Evolutionary conservation across 2,113 vertebrate genomes (phyloP).

Genomic region (Hemichromis elongatus): DNA sequence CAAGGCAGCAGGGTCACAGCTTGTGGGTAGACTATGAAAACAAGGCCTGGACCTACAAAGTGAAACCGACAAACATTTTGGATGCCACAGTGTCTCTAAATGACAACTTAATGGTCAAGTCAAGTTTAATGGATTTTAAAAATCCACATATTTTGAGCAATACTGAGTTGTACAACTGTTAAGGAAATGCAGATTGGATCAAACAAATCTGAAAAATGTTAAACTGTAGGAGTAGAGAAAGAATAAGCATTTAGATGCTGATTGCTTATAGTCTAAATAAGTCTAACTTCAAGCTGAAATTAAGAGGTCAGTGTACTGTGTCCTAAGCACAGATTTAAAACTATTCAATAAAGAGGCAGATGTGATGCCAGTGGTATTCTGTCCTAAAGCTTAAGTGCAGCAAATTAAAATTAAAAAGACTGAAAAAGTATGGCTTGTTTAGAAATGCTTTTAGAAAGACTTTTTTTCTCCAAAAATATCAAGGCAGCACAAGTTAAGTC

Average conservation of each 20-base stretch:
- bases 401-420: too few relatives aligned
- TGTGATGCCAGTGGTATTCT: not conserved
- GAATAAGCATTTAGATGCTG: not conserved
- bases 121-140: too few relatives aligned
- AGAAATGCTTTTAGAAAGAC: too few relatives aligned
- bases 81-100: not conserved
- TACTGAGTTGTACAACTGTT: not conserved
- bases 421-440: too few relatives aligned
- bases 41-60: slow-evolving; percentile 83
- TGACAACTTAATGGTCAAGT: not conserved
- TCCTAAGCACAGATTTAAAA: too few relatives aligned
- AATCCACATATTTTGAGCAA: too few relatives aligned
- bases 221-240: not conserved
- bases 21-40: slow-evolving; percentile 89
- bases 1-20: slow-evolving; percentile 88
- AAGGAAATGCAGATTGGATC: not conserved
- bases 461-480: too few relatives aligned
- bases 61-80: too few relatives aligned
- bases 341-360: too few relatives aligned
- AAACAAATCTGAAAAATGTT: not conserved
- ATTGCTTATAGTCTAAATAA: not conserved
- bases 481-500: too few relatives aligned
- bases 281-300: not conserved
- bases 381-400: too few relatives aligned
- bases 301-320: not conserved